Evolutionary conservation across 53 echinoderm and acorn worm species (phyloP).

Genomic region (Antedon mediterranea): DNA sequence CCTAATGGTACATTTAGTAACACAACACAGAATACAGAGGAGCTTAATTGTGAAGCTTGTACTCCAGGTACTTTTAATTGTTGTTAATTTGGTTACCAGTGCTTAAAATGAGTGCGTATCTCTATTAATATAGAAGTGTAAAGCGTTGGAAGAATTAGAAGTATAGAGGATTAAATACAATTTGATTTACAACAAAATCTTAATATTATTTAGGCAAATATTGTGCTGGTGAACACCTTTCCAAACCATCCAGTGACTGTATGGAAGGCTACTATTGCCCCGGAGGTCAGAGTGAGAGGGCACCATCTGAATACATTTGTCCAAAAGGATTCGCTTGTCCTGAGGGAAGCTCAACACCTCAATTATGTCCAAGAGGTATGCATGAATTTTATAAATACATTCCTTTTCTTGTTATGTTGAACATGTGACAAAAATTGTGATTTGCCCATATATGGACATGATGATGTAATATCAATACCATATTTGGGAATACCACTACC

Average conservation of each 20-base stretch:
- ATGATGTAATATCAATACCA: too few species aligned
- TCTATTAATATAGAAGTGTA: too few species aligned
- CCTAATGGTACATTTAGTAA: slow-evolving; percentile 90
- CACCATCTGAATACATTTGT: slow-evolving; percentile 46
- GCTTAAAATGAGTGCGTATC: too few species aligned
- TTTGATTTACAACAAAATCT: neutral
- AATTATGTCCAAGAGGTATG: slow-evolving; percentile 73
- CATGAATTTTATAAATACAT: too few species aligned
- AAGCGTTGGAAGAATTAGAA: too few species aligned
- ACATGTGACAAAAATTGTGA: too few species aligned
- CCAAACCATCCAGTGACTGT: slow-evolving; percentile 52
- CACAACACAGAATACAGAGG: slow-evolving; percentile 80
- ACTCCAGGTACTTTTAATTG: slow-evolving; percentile 48
- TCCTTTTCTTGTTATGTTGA: too few species aligned
- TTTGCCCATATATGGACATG: too few species aligned
- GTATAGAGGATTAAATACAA: too few species aligned
- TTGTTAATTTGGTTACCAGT: too few species aligned
- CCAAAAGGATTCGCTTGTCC: slow-evolving; percentile 67
- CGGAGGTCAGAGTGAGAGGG: slow-evolving; percentile 61
- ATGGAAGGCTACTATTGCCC: slow-evolving; percentile 75
- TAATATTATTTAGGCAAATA: slow-evolving; percentile 35
- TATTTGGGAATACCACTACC: too few species aligned
- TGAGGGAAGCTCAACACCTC: slow-evolving; percentile 41
- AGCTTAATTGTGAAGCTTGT: slow-evolving; percentile 74
- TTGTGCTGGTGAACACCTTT: slow-evolving; percentile 78